Percentiles rank a stretch among this genome's conserved stretches.
Evolutionary conservation across 92 coral and sea anemone species (phyloP).

Genomic region (Porites rus): DNA sequence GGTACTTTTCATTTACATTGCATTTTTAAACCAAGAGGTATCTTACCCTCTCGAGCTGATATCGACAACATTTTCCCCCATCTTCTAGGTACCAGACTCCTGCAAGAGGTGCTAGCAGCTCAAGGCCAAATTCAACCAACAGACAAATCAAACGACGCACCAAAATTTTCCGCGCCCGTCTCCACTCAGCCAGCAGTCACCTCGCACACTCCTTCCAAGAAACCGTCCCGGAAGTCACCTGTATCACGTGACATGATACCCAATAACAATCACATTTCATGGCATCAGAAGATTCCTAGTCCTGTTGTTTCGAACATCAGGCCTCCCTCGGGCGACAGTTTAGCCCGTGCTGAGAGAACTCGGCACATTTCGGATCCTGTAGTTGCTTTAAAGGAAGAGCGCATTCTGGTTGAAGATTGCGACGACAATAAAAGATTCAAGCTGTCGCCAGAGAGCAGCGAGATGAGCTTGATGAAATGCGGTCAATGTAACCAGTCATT

Average conservation of each 20-base stretch:
- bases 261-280: constrained; percentile 30
- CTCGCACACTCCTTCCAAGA: constrained; percentile 23
- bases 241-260: constrained; percentile 26
- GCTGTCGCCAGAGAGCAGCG: constrained; percentile 55
- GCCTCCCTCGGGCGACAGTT: constrained; percentile 12
- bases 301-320: constrained; percentile 17
- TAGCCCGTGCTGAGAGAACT: constrained; percentile 14
- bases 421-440: constrained; percentile 45
- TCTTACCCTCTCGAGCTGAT: no score
- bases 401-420: constrained; percentile 38
- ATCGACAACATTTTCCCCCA: background rate
- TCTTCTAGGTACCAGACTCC: constrained; percentile 43
- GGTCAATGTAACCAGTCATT: constrained; percentile 94
- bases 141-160: constrained; percentile 25
- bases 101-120: constrained; percentile 50
- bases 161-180: constrained; percentile 22
- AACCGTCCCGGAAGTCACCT: constrained; percentile 34
- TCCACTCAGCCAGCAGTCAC: constrained; percentile 38
- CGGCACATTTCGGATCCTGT: constrained; percentile 23
- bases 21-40: no score
- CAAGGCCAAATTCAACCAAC: constrained; percentile 40
- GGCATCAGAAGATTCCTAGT: constrained; percentile 29
- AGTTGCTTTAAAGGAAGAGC: constrained; percentile 25
- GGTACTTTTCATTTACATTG: no score
- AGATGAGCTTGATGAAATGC: constrained; percentile 87